Conservation (phyloP, 2,888 invertebrate genomes). For the Hydroisotoma schaefferi region DNA sequence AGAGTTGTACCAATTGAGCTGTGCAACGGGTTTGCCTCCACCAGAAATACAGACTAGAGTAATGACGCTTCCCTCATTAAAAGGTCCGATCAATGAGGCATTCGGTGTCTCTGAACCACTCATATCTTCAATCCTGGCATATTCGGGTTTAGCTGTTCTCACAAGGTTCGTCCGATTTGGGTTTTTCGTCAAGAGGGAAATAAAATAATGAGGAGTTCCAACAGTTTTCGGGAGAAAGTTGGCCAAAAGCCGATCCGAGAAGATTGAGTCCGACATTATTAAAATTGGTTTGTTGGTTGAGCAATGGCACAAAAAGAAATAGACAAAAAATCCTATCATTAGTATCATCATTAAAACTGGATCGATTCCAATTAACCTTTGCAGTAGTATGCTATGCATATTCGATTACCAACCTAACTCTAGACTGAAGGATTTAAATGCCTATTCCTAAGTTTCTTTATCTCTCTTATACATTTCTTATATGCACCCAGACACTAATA, state of each 20-base stretch:
- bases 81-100: constrained; percentile 64
- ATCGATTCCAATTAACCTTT: constrained; percentile 46
- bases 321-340: constrained; percentile 40
- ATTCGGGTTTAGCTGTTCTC: constrained; percentile 71
- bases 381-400: too few species aligned
- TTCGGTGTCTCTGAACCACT: constrained; percentile 63
- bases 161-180: neutral
- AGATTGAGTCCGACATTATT: constrained; percentile 1
- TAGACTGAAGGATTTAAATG: too few species aligned
- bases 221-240: neutral
- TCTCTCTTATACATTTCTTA: too few species aligned
- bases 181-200: neutral
- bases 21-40: constrained; percentile 80
- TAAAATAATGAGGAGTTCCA: constrained; percentile 8
- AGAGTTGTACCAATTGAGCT: constrained; percentile 79
- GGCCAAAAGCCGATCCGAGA: constrained; percentile 7
- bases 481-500: too few species aligned
- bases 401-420: too few species aligned
- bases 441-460: too few species aligned
- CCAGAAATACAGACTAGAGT: constrained; percentile 70
- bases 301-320: constrained; percentile 14
- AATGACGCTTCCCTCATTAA: constrained; percentile 66
- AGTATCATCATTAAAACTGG: constrained; percentile 45
- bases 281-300: constrained; percentile 11
- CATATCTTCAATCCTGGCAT: constrained; percentile 66